Evolutionary conservation across 2,113 vertebrate species (phyloP).

Genomic region (Eolophus roseicapilla): DNA sequence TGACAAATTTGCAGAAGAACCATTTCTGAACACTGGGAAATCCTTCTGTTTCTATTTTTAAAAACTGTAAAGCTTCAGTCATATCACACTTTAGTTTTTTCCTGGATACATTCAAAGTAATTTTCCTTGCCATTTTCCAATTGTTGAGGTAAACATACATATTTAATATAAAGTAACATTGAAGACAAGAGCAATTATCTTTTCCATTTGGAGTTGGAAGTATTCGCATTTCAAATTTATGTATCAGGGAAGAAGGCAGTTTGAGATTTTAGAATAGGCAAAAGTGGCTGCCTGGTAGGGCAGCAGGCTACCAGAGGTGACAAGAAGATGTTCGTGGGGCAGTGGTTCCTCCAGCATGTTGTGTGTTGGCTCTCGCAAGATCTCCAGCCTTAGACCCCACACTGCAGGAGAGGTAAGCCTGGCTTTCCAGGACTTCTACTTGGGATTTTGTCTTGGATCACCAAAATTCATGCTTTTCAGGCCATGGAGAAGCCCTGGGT

Average conservation of each 20-base stretch:
- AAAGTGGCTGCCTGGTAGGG: neutral
- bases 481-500: neutral
- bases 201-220: neutral
- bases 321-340: neutral
- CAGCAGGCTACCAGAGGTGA: neutral
- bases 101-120: conserved; percentile 94
- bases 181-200: neutral
- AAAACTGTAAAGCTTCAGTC: conserved; percentile 79
- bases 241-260: neutral
- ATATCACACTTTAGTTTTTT: conserved; percentile 81
- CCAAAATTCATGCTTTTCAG: neutral
- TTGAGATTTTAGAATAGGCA: neutral
- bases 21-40: conserved; percentile 56
- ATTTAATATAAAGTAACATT: conserved; percentile 62
- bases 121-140: conserved; percentile 85
- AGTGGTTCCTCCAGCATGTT: accelerated
- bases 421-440: neutral
- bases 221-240: neutral
- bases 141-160: conserved; percentile 92
- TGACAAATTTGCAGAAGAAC: conserved; percentile 73
- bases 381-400: neutral
- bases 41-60: conserved; percentile 70
- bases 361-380: neutral
- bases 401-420: neutral
- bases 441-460: neutral